A percentile compares a stretch with the other conserved stretches of the same genome.
phyloP scores from a whole-genome alignment of 2,797 vertebrate genomes.

The Alfaro cultratus region DNA sequence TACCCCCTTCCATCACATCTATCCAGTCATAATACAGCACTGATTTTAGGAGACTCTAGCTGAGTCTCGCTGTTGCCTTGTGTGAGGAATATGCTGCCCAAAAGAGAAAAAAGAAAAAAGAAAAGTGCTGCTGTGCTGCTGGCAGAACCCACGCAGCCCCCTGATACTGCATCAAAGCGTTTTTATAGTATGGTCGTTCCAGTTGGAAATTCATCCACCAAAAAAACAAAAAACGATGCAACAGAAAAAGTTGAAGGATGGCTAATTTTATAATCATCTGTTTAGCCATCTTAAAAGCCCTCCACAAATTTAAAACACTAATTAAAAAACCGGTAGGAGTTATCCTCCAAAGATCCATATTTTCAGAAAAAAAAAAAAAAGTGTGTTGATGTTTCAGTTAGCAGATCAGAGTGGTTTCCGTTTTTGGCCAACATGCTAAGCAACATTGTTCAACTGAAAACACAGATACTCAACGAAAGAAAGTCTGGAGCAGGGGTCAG shows the following conservation, averaged over 20 bases:
- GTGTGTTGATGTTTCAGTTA: neutral
- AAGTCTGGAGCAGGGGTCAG: neutral
- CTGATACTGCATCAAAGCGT: neutral
- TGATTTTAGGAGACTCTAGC: slow-evolving; percentile 12
- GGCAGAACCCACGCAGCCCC: neutral
- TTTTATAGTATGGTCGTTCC: neutral
- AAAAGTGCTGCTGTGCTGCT: neutral
- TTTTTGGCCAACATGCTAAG: neutral
- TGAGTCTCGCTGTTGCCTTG: slow-evolving; percentile 8
- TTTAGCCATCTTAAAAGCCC: neutral
- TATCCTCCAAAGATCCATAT: neutral
- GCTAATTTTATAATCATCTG: neutral
- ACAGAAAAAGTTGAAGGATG: neutral
- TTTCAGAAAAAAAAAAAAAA: neutral
- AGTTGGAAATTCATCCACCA: neutral
- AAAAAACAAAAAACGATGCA: neutral
- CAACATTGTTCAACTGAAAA: neutral
- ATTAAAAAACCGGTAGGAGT: neutral
- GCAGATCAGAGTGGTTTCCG: neutral
- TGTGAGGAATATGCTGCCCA: neutral
- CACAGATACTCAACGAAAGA: neutral
- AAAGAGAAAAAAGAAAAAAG: too few relatives aligned
- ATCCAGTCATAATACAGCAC: slow-evolving; percentile 5
- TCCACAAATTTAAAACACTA: neutral
- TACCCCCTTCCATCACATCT: slow-evolving; percentile 10